Percentiles rank a stretch among this genome's conserved stretches.
Conservation (phyloP, 2,797 vertebrate species). For the Pogoniulus pusillus region DNA sequence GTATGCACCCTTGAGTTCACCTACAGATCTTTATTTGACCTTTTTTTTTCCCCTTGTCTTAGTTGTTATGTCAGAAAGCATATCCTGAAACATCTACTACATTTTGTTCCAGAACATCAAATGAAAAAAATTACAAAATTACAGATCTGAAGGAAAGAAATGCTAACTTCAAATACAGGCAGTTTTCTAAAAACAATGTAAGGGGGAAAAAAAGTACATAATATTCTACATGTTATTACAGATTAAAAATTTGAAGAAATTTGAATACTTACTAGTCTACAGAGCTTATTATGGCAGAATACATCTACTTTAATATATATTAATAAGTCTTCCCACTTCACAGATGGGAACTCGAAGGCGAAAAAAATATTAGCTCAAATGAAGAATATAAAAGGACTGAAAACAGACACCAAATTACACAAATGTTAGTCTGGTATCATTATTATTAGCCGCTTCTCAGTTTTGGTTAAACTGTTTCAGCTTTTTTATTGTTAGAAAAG, state of each 20-base stretch:
- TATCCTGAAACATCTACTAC: not conserved
- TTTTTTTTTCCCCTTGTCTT: not conserved
- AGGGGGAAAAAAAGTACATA: not conserved
- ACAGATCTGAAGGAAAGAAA: not conserved
- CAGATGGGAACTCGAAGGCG: slow-evolving; percentile 6
- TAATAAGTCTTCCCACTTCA: slow-evolving; percentile 66
- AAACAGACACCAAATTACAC: slow-evolving; percentile 31
- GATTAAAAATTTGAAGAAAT: not conserved
- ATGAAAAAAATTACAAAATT: not conserved
- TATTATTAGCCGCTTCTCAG: not conserved
- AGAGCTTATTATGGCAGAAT: slow-evolving; percentile 1
- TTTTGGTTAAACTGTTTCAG: slow-evolving; percentile 28
- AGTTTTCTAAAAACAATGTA: slow-evolving; percentile 14
- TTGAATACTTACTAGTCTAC: slow-evolving; percentile 15
- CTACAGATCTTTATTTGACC: not conserved
- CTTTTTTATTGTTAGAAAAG: not conserved
- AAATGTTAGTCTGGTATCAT: slow-evolving; percentile 20
- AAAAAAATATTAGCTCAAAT: not conserved
- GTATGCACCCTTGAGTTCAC: not conserved
- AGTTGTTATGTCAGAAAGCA: not conserved
- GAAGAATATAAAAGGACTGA: slow-evolving; percentile 11
- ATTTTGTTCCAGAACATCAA: not conserved
- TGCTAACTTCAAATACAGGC: slow-evolving; percentile 5
- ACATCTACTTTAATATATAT: slow-evolving; percentile 50
- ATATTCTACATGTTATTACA: not conserved